Evolutionary conservation across 1,140 invertebrate genomes (phyloP), one percentile per base, ranked within the genome.

Genomic region (Chrysoperla carnea): DNA sequence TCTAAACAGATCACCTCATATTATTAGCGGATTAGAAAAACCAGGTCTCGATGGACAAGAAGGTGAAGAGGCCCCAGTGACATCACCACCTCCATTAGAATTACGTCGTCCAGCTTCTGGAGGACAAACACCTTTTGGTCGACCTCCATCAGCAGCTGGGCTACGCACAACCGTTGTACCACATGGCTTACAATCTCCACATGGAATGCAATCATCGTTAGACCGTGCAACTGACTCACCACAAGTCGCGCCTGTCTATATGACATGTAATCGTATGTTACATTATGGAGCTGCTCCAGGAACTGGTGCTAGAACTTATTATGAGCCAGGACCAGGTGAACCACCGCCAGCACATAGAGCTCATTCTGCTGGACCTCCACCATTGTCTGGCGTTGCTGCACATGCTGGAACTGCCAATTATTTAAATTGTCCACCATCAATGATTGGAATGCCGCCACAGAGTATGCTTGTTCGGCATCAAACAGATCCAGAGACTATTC

Each of bases 201-300:
- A 83, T 48, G 61, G 68, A 48, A 61, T 72, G 47, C 74, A 75
- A 52, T 78, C 78, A 27, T 74, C 80, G 5, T 78, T 83, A 48
- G 82, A 86, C 56, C 67, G 83, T 42, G 72, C 73, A 14, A 23
- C 17, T 5, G 69, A 79, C 52, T 82, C 79, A 39, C 81, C 81
- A 2, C 75, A 75, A 59, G 70, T 80, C 15, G 75, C 75, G 2
- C 78, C 78, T 54, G 71, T 81, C 2, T 81, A 81, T 54, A 53
- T 68, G 45, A 67, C 63, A 43, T 54, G 55, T 39, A 53, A 64
- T 6, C 62, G 67, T 7, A 60, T 70, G 46, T 62, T 67, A 44
- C 59, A 55, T 5, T 59, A 50, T 43, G 68, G 49, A 12, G 57
- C 55, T 5, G 53, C 57, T 17, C 56, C 61, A 6, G 52, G 60